These are phyloP conservation scores for Artibeus lituratus DNA, from an alignment of 2,797 vertebrate genomes.

Conservation along the genomic window DNA sequence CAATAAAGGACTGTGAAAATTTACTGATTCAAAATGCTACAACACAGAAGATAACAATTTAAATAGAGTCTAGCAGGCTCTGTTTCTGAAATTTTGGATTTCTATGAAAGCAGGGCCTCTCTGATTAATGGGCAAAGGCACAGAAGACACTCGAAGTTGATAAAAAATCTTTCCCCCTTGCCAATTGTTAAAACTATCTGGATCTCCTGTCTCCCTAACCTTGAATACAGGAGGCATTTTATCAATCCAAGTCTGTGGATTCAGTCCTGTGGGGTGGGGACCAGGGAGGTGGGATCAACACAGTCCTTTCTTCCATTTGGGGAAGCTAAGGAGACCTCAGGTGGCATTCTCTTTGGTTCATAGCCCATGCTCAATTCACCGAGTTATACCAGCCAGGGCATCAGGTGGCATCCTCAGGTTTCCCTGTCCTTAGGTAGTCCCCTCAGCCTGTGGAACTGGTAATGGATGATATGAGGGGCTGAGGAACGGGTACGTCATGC, in stretches of 20 bases:
- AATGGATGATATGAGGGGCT: background rate
- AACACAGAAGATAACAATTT: background rate
- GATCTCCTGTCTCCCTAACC: background rate
- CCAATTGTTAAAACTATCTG: background rate
- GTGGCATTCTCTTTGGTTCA: too few species aligned
- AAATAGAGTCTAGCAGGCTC: background rate
- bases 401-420: background rate
- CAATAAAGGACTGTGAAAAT: background rate
- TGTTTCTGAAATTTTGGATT: background rate
- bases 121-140: background rate
- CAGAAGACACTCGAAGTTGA: background rate
- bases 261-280: background rate
- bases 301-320: rapidly evolving
- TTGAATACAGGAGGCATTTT: background rate
- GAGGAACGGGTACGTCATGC: rapidly evolving
- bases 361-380: too few species aligned
- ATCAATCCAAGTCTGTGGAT: background rate
- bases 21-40: background rate
- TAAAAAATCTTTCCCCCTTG: background rate
- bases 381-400: too few species aligned
- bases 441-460: background rate
- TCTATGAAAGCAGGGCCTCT: background rate
- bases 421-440: too few species aligned
- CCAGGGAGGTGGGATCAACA: rapidly evolving
- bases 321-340: background rate